Evolutionary conservation across 2,113 vertebrate genomes (phyloP).

Genomic region (Callipepla squamata): DNA sequence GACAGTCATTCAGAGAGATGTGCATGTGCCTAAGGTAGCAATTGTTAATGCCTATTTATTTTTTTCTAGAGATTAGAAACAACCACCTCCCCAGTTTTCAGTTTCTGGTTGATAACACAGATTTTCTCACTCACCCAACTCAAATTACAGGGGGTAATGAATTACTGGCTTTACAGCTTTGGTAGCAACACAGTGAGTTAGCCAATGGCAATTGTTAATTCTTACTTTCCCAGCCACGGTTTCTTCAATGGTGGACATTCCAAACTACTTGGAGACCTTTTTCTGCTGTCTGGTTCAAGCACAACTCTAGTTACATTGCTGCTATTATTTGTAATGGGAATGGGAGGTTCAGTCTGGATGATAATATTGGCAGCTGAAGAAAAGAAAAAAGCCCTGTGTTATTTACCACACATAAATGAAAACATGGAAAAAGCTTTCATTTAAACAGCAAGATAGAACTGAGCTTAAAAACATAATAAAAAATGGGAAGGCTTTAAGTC

Average conservation of each 20-base stretch:
- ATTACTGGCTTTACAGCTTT: rapidly evolving
- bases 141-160: not conserved
- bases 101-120: not conserved
- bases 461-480: not conserved
- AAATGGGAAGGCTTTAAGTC: not conserved
- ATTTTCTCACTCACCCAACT: not conserved
- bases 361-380: conserved; percentile 92
- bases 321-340: conserved; percentile 80
- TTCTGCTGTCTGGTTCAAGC: conserved; percentile 90
- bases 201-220: not conserved
- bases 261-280: conserved; percentile 81
- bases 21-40: not conserved
- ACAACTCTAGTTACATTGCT: conserved; percentile 84
- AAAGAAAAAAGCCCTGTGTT: conserved; percentile 33
- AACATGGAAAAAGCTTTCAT: not conserved
- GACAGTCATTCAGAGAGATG: not conserved
- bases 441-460: not conserved
- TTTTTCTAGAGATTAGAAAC: not conserved
- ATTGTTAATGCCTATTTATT: not conserved
- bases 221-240: conserved; percentile 96
- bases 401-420: not conserved
- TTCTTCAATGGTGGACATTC: conserved; percentile 89
- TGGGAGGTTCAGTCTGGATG: conserved; percentile 91
- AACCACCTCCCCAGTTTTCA: not conserved
- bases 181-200: not conserved